Evolutionary conservation across 2,113 vertebrate genomes (phyloP), one percentile per base, ranked within the genome.

Genomic region (Noturus placidus): DNA sequence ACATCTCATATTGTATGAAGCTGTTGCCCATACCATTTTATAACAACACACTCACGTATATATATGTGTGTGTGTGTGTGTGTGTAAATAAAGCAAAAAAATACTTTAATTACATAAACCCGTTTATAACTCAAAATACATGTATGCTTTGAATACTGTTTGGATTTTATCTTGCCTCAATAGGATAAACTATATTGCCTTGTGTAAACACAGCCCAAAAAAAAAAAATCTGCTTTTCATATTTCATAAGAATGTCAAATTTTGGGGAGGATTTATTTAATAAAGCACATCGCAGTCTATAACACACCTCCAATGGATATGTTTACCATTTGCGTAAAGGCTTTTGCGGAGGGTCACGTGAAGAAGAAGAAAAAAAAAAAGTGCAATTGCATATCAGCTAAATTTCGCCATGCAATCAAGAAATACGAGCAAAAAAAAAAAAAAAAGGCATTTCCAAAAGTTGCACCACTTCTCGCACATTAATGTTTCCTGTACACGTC

Each of bases 401-500:
- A 54, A 70, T 56, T 25, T 33, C 61, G 3, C 77, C 30, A 19
- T 20, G 7, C 50, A 59, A 59, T 33, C 33, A 33, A 69, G n/a
- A 69, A 67, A 61, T 4, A 27, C 42, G 38, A 61, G n/a, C 38
- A n/a, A n/a, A n/a, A n/a, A n/a, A n/a, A n/a, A 5, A 46, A 6
- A 6, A 46, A 27, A 61, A 52, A 22, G 46, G 46, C 8, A 85
- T 52, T 15, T 80, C 5, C 22, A 42, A 33, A 85, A 84, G 38
- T 72, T 70, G 42, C 46, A 67, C 25, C 30, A 20, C 19, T 83
- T 52, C 61, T 9, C 56, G n/a, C 6, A 56, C 83, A 72, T 56
- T 38, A 56, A 35, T 56, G 77, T 67, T 80, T 84, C 7, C 19
- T 61, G 6, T 65, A 46, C 57, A 79, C 82, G 35, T 88, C 38